Conservation (phyloP, 2,797 vertebrate species). For the Dipus sagitta region DNA sequence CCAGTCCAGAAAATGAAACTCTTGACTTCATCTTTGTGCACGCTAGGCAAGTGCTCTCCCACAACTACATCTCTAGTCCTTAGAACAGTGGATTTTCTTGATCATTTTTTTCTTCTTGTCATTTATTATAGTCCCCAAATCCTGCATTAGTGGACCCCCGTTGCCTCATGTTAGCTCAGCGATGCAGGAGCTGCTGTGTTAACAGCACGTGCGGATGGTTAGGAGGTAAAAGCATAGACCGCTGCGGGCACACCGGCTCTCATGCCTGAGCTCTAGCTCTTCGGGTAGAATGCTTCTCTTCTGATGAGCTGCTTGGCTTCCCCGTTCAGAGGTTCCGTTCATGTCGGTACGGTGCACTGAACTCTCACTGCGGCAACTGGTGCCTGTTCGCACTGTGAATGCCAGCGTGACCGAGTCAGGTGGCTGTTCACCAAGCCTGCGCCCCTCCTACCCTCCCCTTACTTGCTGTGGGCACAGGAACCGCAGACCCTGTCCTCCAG, state of each 20-base stretch:
- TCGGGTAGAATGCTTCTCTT: background rate
- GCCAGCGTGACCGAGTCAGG: accelerated
- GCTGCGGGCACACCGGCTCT: background rate
- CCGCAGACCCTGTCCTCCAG: accelerated
- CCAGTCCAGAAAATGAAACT: too few relatives aligned
- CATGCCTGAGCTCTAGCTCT: background rate
- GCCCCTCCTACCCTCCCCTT: too few relatives aligned
- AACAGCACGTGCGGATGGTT: background rate
- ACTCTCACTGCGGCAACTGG: background rate
- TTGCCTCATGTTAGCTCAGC: too few relatives aligned
- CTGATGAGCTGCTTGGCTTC: background rate
- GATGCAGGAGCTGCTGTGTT: too few relatives aligned
- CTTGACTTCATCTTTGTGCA: background rate
- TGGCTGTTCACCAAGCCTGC: too few relatives aligned
- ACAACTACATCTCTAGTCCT: too few relatives aligned
- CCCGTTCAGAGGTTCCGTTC: background rate
- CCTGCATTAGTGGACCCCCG: too few relatives aligned
- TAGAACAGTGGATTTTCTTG: background rate
- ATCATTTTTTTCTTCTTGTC: too few relatives aligned
- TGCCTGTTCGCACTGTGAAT: background rate
- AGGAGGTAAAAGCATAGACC: background rate
- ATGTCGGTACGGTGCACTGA: background rate
- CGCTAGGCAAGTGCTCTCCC: too few relatives aligned
- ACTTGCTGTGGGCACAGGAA: accelerated
- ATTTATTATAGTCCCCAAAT: too few relatives aligned